Base-by-base conservation (phyloP, 2,113 vertebrate species). In the Gymnarchus niloticus region DNA sequence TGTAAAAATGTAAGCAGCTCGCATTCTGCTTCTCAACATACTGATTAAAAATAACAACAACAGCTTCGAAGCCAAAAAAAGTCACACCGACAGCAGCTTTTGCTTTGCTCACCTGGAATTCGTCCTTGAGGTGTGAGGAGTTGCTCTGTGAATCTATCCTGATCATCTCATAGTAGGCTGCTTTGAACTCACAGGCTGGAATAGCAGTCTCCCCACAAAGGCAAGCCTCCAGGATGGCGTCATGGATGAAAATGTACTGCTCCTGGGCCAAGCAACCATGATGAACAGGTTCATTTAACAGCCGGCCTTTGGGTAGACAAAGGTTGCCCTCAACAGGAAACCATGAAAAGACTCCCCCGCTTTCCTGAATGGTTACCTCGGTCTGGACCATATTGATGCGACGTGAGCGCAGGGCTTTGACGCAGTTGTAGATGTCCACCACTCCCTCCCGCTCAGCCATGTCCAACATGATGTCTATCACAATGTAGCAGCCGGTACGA, bases 351-450 rank as follows among this genome's bases (percentile, higher is more conserved):
- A 48, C 23, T 48, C 12, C 59, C 61, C 61, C 28, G 28, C 33
- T 1, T 9, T 21, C 1, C 7, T 12, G 41, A n/a, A n/a, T 14
- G 89, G 83, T 21, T 95, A 99, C 98, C 97, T 99, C 98, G 88
- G 98, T 99, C 93, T 99, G 98, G 90, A 99, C 98, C 98, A 99
- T 99, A 92, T 99, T 99, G 95, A 99, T 99, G 88, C 98, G 96
- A 33, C 98, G 94, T 56, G 98, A 99, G 86, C 98, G 93, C 82
- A 99, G 94, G 23, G 98, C 98, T 93, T 99, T 99, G 89, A 99
- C 98, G 57, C 98, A 99, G 93, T 99, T 99, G 93, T 99, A 99
- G 93, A 99, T 99, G 89, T 99, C 98, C 65, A 99, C 97, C 46
- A 99, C 97, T 1, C 98, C 98, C 92, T 99, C 98, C 90, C 98